Percentiles rank a stretch among this genome's conserved stretches.
These are phyloP conservation scores for Drosophila chauvacae DNA, from an alignment of 1,140 invertebrate genomes.

Conservation along the genomic window DNA sequence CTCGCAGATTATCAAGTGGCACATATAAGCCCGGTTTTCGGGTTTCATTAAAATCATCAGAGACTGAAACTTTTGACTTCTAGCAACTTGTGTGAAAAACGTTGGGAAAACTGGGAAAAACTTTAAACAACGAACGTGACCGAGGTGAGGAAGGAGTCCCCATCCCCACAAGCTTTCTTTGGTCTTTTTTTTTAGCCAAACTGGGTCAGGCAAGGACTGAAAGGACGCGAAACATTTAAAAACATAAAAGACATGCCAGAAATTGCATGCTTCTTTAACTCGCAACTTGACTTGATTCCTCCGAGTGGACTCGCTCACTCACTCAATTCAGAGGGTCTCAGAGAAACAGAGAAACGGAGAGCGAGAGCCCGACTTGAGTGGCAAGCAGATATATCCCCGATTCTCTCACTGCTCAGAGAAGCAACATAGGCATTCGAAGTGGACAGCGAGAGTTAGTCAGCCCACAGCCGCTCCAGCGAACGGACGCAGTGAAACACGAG, in stretches of 20 bases:
- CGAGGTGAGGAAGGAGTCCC: constrained; percentile 53
- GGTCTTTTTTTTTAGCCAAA: constrained; percentile 40
- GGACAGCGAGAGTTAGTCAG: constrained; percentile 59
- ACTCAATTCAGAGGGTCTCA: constrained; percentile 1
- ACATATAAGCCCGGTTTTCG: constrained; percentile 6
- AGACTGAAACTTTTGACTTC: constrained; percentile 39
- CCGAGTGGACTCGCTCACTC: constrained; percentile 11
- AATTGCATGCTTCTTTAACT: constrained; percentile 58
- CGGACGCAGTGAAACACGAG: constrained; percentile 59
- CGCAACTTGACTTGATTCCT: constrained; percentile 51
- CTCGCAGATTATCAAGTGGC: constrained; percentile 48
- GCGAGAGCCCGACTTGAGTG: constrained; percentile 9
- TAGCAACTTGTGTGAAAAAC: constrained; percentile 34
- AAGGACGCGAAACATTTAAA: constrained; percentile 65
- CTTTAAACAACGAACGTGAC: constrained; percentile 72
- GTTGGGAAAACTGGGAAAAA: constrained; percentile 33
- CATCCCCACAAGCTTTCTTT: constrained; percentile 3
- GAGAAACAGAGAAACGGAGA: background rate
- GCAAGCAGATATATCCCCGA: constrained; percentile 15
- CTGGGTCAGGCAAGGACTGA: constrained; percentile 56
- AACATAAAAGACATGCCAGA: constrained; percentile 57
- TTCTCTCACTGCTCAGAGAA: constrained; percentile 21
- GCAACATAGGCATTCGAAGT: constrained; percentile 27
- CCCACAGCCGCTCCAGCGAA: constrained; percentile 62
- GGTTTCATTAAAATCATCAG: constrained; percentile 53